Evolutionary conservation across 2,113 vertebrate species (phyloP), one percentile per base, ranked within the genome.

Genomic region (Aythya baeri): DNA sequence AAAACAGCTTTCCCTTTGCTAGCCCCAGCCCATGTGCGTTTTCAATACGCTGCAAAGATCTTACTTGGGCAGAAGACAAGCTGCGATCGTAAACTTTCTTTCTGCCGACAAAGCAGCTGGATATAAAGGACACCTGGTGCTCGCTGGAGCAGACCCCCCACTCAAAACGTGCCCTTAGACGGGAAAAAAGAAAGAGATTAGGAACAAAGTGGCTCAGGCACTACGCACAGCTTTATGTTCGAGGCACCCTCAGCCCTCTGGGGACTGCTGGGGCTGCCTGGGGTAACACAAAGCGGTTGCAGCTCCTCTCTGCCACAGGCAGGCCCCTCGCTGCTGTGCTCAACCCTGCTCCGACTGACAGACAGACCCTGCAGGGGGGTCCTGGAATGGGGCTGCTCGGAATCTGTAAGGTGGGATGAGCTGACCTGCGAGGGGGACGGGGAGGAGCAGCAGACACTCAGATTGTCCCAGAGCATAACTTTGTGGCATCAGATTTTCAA

Each of bases 371-470:
- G 17, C 22, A 15, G 18, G 14, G 38, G 32, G 13, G n/a, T 4
- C 38, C 8, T 15, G 46, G 36, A 23, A 13, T 0, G 22, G 57
- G 38, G 27, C 14, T 49, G 49, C 13, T 32, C 15, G 22, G 15
- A 29, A 32, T 36, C 58, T 5, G 7, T 3, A 17, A 27, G n/a
- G 32, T 7, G 29, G 66, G 49, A 36, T 9, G 70, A n/a, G 52
- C 17, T 52, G 14, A 2, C 2, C 12, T 11, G 52, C 2, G 2
- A 38, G 4, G n/a, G n/a, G 22, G 27, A 15, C n/a, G 31, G 14
- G 31, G 31, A 13, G 34, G 16, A 77, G 26, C 18, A 26, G 8
- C 22, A 8, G 57, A 16, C 21, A 14, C n/a, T 1, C 11, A 20
- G 41, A 27, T 7, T 18, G 6, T 20, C 6, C 41, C 29, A 4